Base-by-base conservation (phyloP, 2,797 vertebrate genomes). In the Florisuga fusca region DNA sequence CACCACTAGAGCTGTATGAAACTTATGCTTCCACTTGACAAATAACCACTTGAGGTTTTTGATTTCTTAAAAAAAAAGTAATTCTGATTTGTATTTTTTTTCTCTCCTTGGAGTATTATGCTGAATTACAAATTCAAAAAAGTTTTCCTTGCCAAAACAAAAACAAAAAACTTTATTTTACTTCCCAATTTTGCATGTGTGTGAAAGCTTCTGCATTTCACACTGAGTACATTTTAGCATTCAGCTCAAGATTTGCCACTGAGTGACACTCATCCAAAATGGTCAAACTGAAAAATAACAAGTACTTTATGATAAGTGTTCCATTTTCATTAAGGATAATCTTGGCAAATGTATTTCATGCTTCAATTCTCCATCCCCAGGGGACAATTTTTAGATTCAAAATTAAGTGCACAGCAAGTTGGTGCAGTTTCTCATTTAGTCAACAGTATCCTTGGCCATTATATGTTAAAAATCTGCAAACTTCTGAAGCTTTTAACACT, bases 321-420 rank as follows among this genome's bases (percentile, higher is more conserved):
- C 77, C 51, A 61, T 90, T 94, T 94, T 88, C 83, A 91, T 91
- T 88, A 94, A 62, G 73, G 43, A 43, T 75, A 94, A 94, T 69
- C 62, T 90, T 91, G 74, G 83, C 71, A 93, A 93, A 78, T 61
- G 15, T 51, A 34, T 76, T 90, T 90, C 79, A 41, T 95, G 80
- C 51, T 64, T 95, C 84, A 74, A 84, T 74, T 86, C 75, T 89
- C 53, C 23, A 48, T 41, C 75, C 64, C 36, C 58, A 84, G 73
- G 66, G 69, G 26, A 46, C 73, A 50, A 73, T 69, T 95, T 93
- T 79, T 22, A 82, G 27, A 73, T 59, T 78, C 26, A 84, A 72
- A 92, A 88, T 88, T 63, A 92, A 96, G 48, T 33, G 38, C 26
- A 77, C 46, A 90, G 62, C 45, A 75, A 66, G 34, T 9, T 46